A percentile compares a stretch with the other conserved stretches of the same genome.
Evolutionary conservation across 2,113 vertebrate genomes (phyloP).

Genomic region (Trinectes maculatus): DNA sequence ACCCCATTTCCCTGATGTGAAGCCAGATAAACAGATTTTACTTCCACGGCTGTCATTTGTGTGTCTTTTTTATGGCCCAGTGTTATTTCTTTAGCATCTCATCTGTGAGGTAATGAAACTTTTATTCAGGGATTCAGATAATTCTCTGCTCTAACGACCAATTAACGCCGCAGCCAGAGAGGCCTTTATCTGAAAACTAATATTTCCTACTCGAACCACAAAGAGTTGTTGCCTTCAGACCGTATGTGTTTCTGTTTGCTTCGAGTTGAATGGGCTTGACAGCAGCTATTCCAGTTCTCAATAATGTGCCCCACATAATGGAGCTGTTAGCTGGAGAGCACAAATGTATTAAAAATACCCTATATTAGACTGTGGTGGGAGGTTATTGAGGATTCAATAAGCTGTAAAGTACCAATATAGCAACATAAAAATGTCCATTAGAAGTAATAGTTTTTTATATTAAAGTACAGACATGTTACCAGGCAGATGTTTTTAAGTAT

Average conservation of each 20-base stretch:
- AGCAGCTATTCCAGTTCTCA: slow-evolving; percentile 15
- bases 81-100: slow-evolving; percentile 46
- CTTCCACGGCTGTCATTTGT: slow-evolving; percentile 55
- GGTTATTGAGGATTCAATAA: not conserved
- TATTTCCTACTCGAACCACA: slow-evolving; percentile 53
- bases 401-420: not conserved
- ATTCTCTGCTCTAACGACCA: slow-evolving; percentile 62
- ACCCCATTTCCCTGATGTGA: slow-evolving; percentile 23
- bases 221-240: slow-evolving; percentile 19
- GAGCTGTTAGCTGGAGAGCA: slow-evolving; percentile 16
- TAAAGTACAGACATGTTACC: not conserved
- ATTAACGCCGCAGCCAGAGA: slow-evolving; percentile 64
- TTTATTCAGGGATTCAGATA: slow-evolving; percentile 69
- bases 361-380: not conserved
- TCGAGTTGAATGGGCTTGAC: slow-evolving; percentile 33
- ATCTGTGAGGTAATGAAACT: slow-evolving; percentile 67
- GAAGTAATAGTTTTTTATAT: not conserved
- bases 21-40: slow-evolving; percentile 61
- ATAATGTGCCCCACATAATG: slow-evolving; percentile 2
- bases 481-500: not conserved
- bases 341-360: not conserved
- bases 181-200: slow-evolving; percentile 56
- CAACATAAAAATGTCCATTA: not conserved
- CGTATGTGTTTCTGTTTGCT: slow-evolving; percentile 53
- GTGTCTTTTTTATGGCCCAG: slow-evolving; percentile 47